A percentile compares a stretch with the other conserved stretches of the same genome.
Conservation (phyloP, 2,797 vertebrate species). For the Danio aesculapii region DNA sequence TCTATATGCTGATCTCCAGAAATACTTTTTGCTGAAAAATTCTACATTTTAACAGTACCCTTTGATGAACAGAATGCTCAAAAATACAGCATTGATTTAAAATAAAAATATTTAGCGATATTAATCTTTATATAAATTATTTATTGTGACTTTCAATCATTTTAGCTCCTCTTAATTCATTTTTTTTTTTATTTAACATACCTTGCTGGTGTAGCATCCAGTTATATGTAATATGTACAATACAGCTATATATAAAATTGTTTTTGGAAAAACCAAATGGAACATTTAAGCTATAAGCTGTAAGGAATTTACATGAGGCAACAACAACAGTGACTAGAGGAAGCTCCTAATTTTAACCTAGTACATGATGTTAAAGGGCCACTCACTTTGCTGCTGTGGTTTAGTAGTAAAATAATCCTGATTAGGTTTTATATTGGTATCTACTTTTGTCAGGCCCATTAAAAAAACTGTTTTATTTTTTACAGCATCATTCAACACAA, state of each 20-base stretch:
- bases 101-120: not conserved
- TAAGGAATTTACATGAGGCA: not conserved
- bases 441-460: not conserved
- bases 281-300: not conserved
- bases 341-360: conserved; percentile 1
- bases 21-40: too few relatives aligned
- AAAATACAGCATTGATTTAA: not conserved
- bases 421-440: not conserved
- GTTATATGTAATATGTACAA: too few relatives aligned
- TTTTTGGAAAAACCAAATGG: too few relatives aligned
- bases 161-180: not conserved
- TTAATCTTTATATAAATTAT: too few relatives aligned
- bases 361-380: not conserved
- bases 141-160: not conserved
- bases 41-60: too few relatives aligned
- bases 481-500: not conserved
- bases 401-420: too few relatives aligned
- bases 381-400: not conserved
- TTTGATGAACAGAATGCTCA: not conserved
- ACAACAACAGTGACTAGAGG: not conserved
- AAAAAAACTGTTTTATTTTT: not conserved
- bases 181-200: not conserved
- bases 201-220: too few relatives aligned
- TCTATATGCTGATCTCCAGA: too few relatives aligned
- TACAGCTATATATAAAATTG: too few relatives aligned